Conservation (phyloP, 2,797 vertebrate genomes). For the Gadopsis marmoratus region DNA sequence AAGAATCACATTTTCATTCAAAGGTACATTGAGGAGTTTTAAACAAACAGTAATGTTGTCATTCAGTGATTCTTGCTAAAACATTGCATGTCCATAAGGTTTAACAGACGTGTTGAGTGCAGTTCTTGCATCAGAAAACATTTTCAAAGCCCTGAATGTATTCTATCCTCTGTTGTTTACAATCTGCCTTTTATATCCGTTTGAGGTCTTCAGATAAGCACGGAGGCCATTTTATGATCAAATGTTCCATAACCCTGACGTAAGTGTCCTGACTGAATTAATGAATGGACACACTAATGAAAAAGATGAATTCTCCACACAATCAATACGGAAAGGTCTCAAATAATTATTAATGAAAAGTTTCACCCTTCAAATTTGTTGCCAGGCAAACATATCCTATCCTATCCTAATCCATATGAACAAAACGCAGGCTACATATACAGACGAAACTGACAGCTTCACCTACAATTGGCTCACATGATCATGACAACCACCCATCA, state of each 20-base stretch:
- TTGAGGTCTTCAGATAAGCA: neutral
- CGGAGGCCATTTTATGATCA: neutral
- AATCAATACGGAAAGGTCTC: slow-evolving; percentile 14
- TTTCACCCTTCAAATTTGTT: neutral
- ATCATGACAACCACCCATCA: neutral
- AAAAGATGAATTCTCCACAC: neutral
- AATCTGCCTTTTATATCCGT: slow-evolving; percentile 1
- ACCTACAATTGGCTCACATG: neutral
- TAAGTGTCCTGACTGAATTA: slow-evolving; percentile 17
- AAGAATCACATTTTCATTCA: neutral
- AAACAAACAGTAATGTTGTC: neutral
- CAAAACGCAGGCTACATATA: neutral
- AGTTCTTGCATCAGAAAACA: slow-evolving; percentile 12
- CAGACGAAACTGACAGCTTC: neutral
- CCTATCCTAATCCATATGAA: neutral
- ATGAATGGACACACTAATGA: slow-evolving; percentile 10
- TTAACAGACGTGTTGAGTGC: neutral
- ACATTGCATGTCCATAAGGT: neutral
- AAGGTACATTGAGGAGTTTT: neutral
- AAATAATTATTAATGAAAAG: neutral
- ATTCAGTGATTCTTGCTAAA: neutral
- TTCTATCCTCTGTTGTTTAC: neutral
- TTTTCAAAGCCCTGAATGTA: slow-evolving; percentile 11
- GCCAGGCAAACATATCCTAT: neutral
- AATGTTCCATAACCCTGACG: neutral